These are phyloP conservation scores for Psilopsiagon aymara DNA, from an alignment of 2,113 vertebrate species.

Conservation along the genomic window DNA sequence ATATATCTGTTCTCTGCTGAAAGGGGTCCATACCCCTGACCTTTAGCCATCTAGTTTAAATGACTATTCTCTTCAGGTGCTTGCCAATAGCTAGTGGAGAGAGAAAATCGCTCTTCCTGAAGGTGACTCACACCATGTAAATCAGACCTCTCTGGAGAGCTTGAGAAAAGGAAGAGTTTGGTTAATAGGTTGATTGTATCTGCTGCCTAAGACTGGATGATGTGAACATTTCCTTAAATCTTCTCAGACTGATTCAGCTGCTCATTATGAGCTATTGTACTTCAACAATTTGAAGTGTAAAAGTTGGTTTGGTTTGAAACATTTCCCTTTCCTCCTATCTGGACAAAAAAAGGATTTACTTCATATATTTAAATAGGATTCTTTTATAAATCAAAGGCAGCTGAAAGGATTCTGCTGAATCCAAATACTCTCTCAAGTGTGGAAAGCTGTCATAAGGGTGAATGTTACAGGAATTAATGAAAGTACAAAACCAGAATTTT, in stretches of 20 bases:
- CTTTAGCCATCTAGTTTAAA: background rate
- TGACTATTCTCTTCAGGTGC: background rate
- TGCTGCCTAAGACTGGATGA: background rate
- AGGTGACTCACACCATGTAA: background rate
- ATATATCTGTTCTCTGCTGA: background rate
- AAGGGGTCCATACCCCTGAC: background rate
- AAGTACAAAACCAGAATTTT: constrained; percentile 45
- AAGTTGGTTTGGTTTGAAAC: constrained; percentile 9
- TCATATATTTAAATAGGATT: constrained; percentile 30
- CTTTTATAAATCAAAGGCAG: constrained; percentile 10
- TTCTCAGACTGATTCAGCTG: constrained; percentile 3
- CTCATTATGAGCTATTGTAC: constrained; percentile 29
- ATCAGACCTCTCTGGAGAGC: background rate
- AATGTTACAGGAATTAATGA: constrained; percentile 40
- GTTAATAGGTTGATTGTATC: background rate
- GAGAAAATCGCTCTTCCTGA: background rate
- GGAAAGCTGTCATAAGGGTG: constrained; percentile 38
- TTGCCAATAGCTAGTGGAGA: background rate
- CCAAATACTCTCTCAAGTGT: constrained; percentile 29
- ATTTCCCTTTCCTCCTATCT: constrained; percentile 10
- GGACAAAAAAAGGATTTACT: constrained; percentile 26
- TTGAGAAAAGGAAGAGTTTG: background rate
- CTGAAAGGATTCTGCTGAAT: constrained; percentile 49
- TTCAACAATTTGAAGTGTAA: background rate
- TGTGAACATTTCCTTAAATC: background rate